phyloP scores from a whole-genome alignment of 2,113 vertebrate genomes.

The Rhinogobius similis region DNA sequence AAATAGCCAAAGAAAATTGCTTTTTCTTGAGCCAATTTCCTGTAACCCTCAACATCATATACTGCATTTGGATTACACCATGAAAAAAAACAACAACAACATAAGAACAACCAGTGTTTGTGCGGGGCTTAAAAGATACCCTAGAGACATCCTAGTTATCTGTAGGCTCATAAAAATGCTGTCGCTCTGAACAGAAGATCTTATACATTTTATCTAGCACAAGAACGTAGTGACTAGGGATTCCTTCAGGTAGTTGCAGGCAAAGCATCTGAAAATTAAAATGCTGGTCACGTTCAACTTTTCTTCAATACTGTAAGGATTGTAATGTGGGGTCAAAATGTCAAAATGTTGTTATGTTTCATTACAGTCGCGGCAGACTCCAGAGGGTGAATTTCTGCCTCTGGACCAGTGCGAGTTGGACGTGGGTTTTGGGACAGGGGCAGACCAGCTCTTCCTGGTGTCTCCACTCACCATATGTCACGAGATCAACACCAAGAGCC shows the following conservation, averaged over 20 bases:
- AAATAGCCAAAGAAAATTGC: slow-evolving; percentile 25
- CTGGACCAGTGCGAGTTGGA: slow-evolving; percentile 90
- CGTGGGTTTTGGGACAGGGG: slow-evolving; percentile 89
- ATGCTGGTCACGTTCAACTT: not conserved
- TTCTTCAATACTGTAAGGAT: not conserved
- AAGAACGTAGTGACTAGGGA: slow-evolving; percentile 7
- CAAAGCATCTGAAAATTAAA: not conserved
- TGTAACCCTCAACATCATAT: slow-evolving; percentile 5
- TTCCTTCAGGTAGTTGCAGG: not conserved
- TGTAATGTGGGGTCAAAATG: not conserved
- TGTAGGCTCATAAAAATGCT: slow-evolving; percentile 6
- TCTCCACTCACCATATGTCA: slow-evolving; percentile 91
- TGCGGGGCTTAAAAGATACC: not conserved
- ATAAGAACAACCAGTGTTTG: not conserved
- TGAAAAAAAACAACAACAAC: slow-evolving; percentile 12
- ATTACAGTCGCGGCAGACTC: slow-evolving; percentile 87
- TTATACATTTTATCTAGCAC: not conserved
- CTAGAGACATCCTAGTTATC: slow-evolving; percentile 1
- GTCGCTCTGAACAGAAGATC: not conserved
- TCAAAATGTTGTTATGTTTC: slow-evolving; percentile 19
- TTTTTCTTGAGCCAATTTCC: slow-evolving; percentile 27
- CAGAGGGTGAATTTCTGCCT: slow-evolving; percentile 89
- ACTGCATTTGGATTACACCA: slow-evolving; percentile 13
- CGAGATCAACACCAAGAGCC: slow-evolving; percentile 86
- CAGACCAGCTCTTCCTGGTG: slow-evolving; percentile 89